Evolutionary conservation across 2,888 invertebrate species (phyloP).

Genomic region (Coelopa pilipes): DNA sequence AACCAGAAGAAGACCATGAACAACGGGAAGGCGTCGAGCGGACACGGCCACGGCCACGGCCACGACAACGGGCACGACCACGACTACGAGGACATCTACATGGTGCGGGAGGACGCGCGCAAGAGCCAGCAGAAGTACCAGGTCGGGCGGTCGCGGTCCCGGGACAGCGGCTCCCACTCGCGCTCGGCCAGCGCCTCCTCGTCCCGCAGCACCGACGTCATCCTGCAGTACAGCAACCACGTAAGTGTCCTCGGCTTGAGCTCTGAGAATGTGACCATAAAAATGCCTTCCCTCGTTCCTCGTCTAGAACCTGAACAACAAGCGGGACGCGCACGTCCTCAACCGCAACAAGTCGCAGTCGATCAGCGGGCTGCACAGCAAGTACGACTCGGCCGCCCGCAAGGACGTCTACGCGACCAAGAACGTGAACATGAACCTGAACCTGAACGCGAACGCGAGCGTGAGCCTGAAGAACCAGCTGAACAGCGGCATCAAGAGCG

Average conservation of each 20-base stretch:
- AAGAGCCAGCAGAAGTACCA: slow-evolving; percentile 60
- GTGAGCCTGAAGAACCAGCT: slow-evolving; percentile 63
- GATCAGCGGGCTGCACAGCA: slow-evolving; percentile 61
- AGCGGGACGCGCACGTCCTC: slow-evolving; percentile 54
- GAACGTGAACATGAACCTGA: slow-evolving; percentile 62
- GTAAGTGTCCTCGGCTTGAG: slow-evolving; percentile 53
- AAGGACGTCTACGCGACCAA: slow-evolving; percentile 59
- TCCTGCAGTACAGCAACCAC: slow-evolving; percentile 65
- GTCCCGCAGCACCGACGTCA: slow-evolving; percentile 66
- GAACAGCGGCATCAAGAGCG: slow-evolving; percentile 62
- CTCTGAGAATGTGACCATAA: no score
- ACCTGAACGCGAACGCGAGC: slow-evolving; percentile 59
- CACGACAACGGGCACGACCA: slow-evolving; percentile 73
- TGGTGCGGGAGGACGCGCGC: slow-evolving; percentile 73
- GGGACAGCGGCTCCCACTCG: slow-evolving; percentile 81
- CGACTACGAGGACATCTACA: slow-evolving; percentile 85
- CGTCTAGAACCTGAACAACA: slow-evolving; percentile 61
- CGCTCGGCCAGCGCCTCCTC: slow-evolving; percentile 75
- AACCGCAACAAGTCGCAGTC: slow-evolving; percentile 66
- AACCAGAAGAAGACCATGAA: slow-evolving; percentile 41
- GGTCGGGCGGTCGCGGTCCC: slow-evolving; percentile 70
- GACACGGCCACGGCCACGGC: slow-evolving; percentile 73
- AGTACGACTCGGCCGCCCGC: slow-evolving; percentile 58
- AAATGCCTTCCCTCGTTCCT: not conserved
- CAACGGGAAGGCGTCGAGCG: slow-evolving; percentile 42